Conservation (phyloP, 2,113 vertebrate species). For the Microtus oregoni region DNA sequence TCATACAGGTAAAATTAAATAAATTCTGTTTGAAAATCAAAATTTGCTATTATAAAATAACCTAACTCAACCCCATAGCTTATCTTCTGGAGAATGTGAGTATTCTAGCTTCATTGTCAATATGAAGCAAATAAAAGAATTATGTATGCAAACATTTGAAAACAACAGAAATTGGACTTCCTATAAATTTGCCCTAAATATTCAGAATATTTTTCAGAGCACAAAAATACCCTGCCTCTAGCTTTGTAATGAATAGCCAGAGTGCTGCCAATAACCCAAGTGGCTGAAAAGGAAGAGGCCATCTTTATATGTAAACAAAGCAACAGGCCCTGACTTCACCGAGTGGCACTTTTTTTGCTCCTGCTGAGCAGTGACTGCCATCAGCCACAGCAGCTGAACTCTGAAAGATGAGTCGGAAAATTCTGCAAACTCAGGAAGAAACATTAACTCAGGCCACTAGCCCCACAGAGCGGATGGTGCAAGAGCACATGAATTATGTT, state of each 20-base stretch:
- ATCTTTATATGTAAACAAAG: conserved; percentile 68
- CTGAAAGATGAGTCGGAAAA: conserved; percentile 41
- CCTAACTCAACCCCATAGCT: neutral
- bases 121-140: conserved; percentile 20
- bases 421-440: conserved; percentile 69
- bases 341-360: conserved; percentile 17
- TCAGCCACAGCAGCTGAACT: conserved; percentile 10
- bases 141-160: neutral
- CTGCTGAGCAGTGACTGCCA: conserved; percentile 60
- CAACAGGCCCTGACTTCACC: neutral
- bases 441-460: conserved; percentile 38
- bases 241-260: neutral
- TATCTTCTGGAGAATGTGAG: conserved; percentile 27
- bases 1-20: neutral
- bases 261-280: neutral
- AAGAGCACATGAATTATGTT: conserved; percentile 84
- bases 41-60: conserved; percentile 1
- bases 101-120: neutral
- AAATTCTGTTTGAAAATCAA: neutral
- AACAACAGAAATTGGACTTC: conserved; percentile 21
- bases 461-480: conserved; percentile 29
- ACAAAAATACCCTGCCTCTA: neutral
- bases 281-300: conserved; percentile 13
- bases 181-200: neutral
- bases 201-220: conserved; percentile 60